Base-by-base conservation (phyloP, 2,113 vertebrate species). In the Epinephelus lanceolatus region DNA sequence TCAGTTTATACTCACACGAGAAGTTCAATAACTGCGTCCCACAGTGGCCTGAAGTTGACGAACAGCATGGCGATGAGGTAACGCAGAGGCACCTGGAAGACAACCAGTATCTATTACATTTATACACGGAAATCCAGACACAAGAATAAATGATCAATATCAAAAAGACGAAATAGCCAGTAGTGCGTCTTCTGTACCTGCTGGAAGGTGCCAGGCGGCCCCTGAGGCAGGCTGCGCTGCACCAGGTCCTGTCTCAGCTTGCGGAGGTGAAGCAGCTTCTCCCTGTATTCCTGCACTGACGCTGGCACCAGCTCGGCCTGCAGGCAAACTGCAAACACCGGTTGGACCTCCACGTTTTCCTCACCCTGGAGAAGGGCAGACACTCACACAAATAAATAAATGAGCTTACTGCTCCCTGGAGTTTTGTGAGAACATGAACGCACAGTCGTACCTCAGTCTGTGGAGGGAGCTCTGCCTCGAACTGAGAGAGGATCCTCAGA, bases 61-160 rank as follows among this genome's bases (percentile, higher is more conserved):
- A 98, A 99, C 33, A 99, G 94, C 98, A 99, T 98, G 57, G 97
- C 96, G 19, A 98, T 91, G 71, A 99, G 96, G 89, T 98, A 99
- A 2, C 97, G 96, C 84, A 99, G 95, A 19, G 98, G 97, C 18
- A 98, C 96, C 98, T 99, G 94, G 8, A 89, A 88, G 33, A 1
- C 47, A 84, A 12, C 65, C 7, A 37, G 75, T 10, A 69, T 27
- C 23, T 27, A 9, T 11, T 19, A 51, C 8, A 67, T 67, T 67
- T 27, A 4, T 42, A 27, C 25, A 47, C 9, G 61, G 11, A 60
- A 49, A n/a, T 23, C 45, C 15, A 0, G 30, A 40, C 60, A 65
- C 21, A 25, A 40, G 9, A 25, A 65, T 65, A 42, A 19, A 55
- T 12, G 0, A 42, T 40, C 25, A 40, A 18, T 40, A 37, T 13